phyloP scores from a whole-genome alignment of 2,113 vertebrate species.

The Ceyx margarethae region DNA sequence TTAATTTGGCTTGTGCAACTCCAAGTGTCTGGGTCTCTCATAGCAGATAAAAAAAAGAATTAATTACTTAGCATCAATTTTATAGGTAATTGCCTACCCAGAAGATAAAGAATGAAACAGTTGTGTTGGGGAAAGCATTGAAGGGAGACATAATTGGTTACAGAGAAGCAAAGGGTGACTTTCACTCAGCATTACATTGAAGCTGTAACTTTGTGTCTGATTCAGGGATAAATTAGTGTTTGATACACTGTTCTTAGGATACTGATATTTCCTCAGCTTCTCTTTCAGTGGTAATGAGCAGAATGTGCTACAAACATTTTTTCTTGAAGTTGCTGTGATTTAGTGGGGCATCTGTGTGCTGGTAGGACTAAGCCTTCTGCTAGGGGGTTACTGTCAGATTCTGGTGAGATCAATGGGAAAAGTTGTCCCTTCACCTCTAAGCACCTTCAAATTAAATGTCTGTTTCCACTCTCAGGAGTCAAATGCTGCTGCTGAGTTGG shows the following conservation, averaged over 20 bases:
- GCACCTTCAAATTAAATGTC: background rate
- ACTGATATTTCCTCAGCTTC: background rate
- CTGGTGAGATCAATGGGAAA: background rate
- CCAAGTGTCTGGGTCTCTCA: background rate
- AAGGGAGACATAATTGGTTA: background rate
- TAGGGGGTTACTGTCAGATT: background rate
- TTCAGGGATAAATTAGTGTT: background rate
- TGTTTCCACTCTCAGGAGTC: background rate
- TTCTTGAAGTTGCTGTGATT: background rate
- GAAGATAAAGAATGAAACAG: slow-evolving; percentile 10
- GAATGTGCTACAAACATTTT: background rate
- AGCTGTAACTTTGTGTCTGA: background rate
- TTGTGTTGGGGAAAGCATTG: background rate
- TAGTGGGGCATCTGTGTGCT: background rate
- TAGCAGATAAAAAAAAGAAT: background rate
- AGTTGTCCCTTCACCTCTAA: background rate
- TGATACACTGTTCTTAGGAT: background rate
- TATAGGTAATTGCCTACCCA: background rate
- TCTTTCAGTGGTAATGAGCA: background rate
- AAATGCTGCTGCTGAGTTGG: background rate
- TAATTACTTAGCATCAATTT: background rate
- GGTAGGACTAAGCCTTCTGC: background rate
- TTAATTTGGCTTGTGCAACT: background rate
- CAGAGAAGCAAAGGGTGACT: background rate
- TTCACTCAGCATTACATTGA: background rate